Evolutionary conservation across 2,797 vertebrate species (phyloP).

Genomic region (Peromyscus melanophrys): DNA sequence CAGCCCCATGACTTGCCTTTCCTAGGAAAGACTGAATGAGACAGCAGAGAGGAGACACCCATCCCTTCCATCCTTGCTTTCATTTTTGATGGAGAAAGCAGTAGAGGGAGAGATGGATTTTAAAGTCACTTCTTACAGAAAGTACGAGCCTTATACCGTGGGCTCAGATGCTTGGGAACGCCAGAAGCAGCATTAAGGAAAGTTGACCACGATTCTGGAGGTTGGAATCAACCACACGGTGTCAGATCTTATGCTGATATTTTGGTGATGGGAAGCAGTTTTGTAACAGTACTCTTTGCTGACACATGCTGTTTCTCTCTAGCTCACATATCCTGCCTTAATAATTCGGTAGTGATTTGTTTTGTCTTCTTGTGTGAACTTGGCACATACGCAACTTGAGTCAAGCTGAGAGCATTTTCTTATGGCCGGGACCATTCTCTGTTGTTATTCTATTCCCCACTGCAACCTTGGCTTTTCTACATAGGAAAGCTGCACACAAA

Average conservation of each 20-base stretch:
- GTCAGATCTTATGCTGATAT: not conserved
- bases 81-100: not conserved
- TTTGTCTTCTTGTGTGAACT: conserved; percentile 39
- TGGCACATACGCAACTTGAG: not conserved
- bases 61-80: not conserved
- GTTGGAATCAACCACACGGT: not conserved
- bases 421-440: not conserved
- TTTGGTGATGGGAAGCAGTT: conserved; percentile 3
- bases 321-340: conserved; percentile 8
- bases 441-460: not conserved
- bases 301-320: not conserved
- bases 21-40: conserved; percentile 5
- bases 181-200: not conserved
- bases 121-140: not conserved
- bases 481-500: not conserved
- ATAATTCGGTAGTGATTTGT: conserved; percentile 4
- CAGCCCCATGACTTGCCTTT: not conserved
- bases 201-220: conserved; percentile 42
- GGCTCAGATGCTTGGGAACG: not conserved
- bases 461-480: not conserved
- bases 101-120: not conserved
- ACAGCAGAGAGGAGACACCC: not conserved
- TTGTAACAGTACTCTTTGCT: conserved; percentile 10
- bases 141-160: not conserved
- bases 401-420: conserved; percentile 51